phyloP scores from a whole-genome alignment of 2,888 invertebrate species.

The Erpobdella octoculata region DNA sequence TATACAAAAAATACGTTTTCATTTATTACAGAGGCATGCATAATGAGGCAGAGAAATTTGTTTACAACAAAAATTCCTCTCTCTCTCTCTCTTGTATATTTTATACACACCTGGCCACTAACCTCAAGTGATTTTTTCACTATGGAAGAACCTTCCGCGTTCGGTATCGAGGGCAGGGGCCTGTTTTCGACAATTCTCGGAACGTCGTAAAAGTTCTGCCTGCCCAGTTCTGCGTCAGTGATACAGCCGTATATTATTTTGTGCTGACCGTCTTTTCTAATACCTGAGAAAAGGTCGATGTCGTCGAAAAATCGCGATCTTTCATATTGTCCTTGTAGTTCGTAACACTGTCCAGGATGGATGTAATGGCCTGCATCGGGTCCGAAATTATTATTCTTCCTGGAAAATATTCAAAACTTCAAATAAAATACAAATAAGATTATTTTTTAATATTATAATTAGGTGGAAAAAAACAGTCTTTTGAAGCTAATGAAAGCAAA shows the following conservation, averaged over 20 bases:
- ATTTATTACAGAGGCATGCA: neutral
- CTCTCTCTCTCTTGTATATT: no score
- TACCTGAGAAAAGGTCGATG: conserved; percentile 6
- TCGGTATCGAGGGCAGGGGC: conserved; percentile 36
- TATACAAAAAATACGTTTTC: neutral
- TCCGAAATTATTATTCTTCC: conserved; percentile 24
- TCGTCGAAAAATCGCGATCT: neutral
- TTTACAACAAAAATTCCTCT: no score
- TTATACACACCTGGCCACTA: no score
- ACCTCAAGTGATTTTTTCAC: no score
- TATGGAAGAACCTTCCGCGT: no score
- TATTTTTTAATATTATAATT: no score
- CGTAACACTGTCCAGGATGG: conserved; percentile 26
- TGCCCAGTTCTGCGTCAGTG: conserved; percentile 9
- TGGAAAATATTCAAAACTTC: neutral
- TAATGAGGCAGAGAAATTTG: no score
- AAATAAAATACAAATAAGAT: no score
- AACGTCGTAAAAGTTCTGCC: conserved; percentile 31
- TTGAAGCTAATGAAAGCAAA: no score
- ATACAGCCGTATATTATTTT: conserved; percentile 24
- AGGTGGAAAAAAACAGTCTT: no score
- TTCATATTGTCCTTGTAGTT: conserved; percentile 13
- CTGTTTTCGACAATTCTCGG: conserved; percentile 34
- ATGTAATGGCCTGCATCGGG: conserved; percentile 29
- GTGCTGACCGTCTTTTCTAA: conserved; percentile 23